These are phyloP conservation scores for Wiebesia pumilae DNA, from an alignment of 1,140 invertebrate genomes.

Conservation along the genomic window DNA sequence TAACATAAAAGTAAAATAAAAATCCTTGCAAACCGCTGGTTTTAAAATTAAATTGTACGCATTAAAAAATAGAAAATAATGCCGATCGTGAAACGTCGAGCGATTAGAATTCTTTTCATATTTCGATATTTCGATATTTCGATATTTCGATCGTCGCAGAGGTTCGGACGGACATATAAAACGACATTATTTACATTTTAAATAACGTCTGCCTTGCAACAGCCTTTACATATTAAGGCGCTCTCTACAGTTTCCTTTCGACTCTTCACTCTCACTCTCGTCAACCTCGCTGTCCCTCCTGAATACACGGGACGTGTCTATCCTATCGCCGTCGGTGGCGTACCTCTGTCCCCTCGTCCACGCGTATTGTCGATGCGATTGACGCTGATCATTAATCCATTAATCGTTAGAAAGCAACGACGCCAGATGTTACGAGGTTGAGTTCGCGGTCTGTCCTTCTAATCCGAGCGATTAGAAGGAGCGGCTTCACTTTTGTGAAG, in stretches of 20 bases:
- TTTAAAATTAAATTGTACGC: too few species aligned
- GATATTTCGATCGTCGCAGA: too few species aligned
- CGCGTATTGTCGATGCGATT: not conserved
- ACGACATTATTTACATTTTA: too few species aligned
- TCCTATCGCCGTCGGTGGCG: constrained; percentile 6
- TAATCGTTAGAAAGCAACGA: not conserved
- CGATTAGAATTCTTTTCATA: too few species aligned
- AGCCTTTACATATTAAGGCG: not conserved
- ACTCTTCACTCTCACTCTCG: constrained; percentile 42
- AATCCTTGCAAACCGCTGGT: too few species aligned
- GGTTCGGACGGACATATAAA: too few species aligned
- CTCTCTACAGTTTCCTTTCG: not conserved
- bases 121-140: too few species aligned
- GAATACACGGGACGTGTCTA: constrained; percentile 13
- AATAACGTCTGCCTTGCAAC: not conserved
- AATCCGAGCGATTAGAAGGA: not conserved
- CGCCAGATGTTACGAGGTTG: not conserved
- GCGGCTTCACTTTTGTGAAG: not conserved
- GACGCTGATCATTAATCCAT: not conserved
- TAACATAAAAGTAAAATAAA: too few species aligned
- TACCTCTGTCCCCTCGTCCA: not conserved
- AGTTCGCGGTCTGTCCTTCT: not conserved
- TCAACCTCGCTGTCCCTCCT: constrained; percentile 32
- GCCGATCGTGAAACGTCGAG: too few species aligned
- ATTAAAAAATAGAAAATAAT: too few species aligned